Base-by-base conservation (phyloP, 2,797 vertebrate genomes). In the Sorex maritimensis region DNA sequence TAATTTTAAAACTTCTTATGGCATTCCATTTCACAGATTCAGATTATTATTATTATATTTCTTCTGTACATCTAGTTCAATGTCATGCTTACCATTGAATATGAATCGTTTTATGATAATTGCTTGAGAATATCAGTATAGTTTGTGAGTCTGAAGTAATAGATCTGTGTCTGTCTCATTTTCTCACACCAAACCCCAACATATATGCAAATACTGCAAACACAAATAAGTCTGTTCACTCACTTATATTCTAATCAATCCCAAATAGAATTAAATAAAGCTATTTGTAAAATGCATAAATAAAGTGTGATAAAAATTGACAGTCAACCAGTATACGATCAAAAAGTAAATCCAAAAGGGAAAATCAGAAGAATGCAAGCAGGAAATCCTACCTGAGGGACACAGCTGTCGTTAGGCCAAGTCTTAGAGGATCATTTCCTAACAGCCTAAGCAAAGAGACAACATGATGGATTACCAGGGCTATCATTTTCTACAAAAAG, bases 401-500 rank as follows among this genome's bases (percentile, higher is more conserved):
- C 1, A 17, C 13, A 5, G 12, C 26, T 77, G 28, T 77, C 69
- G 30, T 13, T 65, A 2, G 14, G 19, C 71, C 84, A 91, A 63
- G 24, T 81, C 78, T 65, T 63, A 55, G 86, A 12, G 30, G 49
- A 72, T 80, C 28, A 13, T 73, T 94, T 94, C 86, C 74, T 85
- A 84, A 85, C 19, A 52, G 34, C 41, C 82, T 75, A 68, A 90
- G 81, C 81, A 79, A 74, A 79, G 67, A 92, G 86, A 86, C 80
- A 86, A 67, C 67, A 77, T 95, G 93, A 95, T 85, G 67, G 89
- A 94, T 93, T 87, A 30, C 61, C 58, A 89, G 46, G 85, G 78
- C 81, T 87, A 91, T 90, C 95, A 58, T 89, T 91, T 95, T 92
- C 91, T 91, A 73, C 1, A 44, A 84, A 93, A 91, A 85, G 77